Percentiles rank a stretch among this genome's conserved stretches.
These are phyloP conservation scores for Pungitius pungitius DNA, from an alignment of 2,113 vertebrate species.

Conservation along the genomic window DNA sequence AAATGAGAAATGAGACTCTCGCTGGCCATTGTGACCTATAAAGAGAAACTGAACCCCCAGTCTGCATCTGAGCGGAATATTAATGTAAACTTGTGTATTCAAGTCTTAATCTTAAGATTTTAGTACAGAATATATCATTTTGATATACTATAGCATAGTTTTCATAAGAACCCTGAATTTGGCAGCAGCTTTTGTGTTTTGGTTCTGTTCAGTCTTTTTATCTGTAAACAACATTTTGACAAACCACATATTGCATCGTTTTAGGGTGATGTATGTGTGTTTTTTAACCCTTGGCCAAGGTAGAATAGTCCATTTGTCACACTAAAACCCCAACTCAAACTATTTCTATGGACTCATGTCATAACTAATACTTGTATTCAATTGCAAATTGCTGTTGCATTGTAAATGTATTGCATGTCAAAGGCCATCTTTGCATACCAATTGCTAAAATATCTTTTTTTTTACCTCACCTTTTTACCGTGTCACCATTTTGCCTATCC, in stretches of 20 bases:
- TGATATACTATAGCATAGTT: background rate
- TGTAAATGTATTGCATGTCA: background rate
- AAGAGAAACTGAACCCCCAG: background rate
- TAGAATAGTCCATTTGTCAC: background rate
- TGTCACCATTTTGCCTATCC: conserved; percentile 20
- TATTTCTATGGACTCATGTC: too few species aligned
- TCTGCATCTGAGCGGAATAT: background rate
- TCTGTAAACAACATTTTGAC: background rate
- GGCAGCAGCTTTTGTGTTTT: background rate
- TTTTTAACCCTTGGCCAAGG: background rate
- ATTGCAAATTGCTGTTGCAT: background rate
- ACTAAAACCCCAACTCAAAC: background rate
- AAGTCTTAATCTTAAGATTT: background rate
- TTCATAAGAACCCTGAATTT: background rate
- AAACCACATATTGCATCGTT: background rate
- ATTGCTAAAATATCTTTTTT: background rate
- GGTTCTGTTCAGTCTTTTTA: background rate
- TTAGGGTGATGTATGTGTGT: background rate
- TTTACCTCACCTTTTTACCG: too few species aligned
- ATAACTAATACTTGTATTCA: background rate
- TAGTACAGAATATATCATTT: background rate
- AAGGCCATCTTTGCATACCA: background rate
- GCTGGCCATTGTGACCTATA: background rate
- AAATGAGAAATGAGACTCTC: background rate
- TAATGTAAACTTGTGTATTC: background rate